phyloP scores from a whole-genome alignment of 1,140 invertebrate genomes.

The Sinella curviseta region DNA sequence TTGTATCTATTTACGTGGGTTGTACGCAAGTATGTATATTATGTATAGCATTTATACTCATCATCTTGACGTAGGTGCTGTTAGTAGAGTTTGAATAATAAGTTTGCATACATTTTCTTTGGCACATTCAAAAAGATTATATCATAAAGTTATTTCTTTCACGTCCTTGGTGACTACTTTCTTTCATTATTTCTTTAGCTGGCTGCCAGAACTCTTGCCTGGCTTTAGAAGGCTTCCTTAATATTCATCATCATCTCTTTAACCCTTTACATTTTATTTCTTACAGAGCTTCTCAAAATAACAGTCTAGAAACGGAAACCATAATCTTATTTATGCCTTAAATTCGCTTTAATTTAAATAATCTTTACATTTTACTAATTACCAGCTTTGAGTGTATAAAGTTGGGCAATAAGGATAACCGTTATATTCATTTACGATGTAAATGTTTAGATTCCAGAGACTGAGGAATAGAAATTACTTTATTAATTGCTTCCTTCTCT shows the following conservation, averaged over 20 bases:
- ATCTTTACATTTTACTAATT: slow-evolving; percentile 19
- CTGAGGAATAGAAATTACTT: too few species aligned
- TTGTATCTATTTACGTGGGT: neutral
- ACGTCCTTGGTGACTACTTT: slow-evolving; percentile 19
- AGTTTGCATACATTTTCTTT: slow-evolving; percentile 23
- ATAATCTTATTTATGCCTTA: neutral
- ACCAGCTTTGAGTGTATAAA: neutral
- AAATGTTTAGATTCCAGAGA: too few species aligned
- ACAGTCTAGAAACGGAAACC: too few species aligned
- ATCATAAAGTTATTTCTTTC: slow-evolving; percentile 18
- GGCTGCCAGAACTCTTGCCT: too few species aligned
- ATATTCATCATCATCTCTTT: neutral
- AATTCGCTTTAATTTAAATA: slow-evolving; percentile 9
- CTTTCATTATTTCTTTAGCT: neutral
- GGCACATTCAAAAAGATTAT: slow-evolving; percentile 19
- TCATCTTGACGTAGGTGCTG: neutral
- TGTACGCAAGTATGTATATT: neutral
- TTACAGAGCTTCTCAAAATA: too few species aligned
- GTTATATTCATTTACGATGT: too few species aligned
- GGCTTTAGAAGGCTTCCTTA: neutral
- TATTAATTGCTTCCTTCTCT: slow-evolving; percentile 11
- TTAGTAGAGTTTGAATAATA: neutral
- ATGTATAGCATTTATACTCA: neutral
- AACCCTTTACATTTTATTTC: neutral
- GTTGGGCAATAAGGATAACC: too few species aligned